phyloP scores from a whole-genome alignment of 2,113 vertebrate species.

The Brachypteracias leptosomus region DNA sequence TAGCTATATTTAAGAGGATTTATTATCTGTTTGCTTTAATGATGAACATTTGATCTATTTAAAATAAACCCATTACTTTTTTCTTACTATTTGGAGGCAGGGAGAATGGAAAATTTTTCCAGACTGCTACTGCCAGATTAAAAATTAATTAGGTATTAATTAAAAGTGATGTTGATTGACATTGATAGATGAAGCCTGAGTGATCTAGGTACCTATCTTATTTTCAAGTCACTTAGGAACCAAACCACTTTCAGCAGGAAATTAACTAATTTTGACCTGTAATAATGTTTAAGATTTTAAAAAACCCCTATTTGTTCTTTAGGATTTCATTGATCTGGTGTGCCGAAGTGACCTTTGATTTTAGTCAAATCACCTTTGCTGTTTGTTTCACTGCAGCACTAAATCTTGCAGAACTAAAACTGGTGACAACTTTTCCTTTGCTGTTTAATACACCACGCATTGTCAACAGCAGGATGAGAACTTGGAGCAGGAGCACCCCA shows the following conservation, averaged over 20 bases:
- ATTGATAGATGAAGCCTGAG: not conserved
- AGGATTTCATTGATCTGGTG: not conserved
- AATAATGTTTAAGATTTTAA: not conserved
- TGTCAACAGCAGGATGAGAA: not conserved
- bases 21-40: not conserved
- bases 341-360: not conserved
- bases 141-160: not conserved
- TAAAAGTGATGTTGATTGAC: not conserved
- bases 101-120: not conserved
- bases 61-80: not conserved
- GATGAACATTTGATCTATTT: not conserved
- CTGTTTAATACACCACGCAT: not conserved
- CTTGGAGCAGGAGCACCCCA: not conserved
- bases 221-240: not conserved
- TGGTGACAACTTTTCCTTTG: not conserved
- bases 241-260: not conserved
- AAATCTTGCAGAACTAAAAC: not conserved
- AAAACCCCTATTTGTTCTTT: not conserved
- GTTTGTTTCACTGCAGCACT: not conserved
- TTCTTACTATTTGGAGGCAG: not conserved
- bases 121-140: not conserved
- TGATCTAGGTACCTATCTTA: not conserved
- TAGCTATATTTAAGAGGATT: not conserved
- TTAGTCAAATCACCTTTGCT: not conserved
- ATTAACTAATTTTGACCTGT: not conserved